Conservation (phyloP, 1,140 invertebrate genomes). For the Tetranychus cinnabarinus region DNA sequence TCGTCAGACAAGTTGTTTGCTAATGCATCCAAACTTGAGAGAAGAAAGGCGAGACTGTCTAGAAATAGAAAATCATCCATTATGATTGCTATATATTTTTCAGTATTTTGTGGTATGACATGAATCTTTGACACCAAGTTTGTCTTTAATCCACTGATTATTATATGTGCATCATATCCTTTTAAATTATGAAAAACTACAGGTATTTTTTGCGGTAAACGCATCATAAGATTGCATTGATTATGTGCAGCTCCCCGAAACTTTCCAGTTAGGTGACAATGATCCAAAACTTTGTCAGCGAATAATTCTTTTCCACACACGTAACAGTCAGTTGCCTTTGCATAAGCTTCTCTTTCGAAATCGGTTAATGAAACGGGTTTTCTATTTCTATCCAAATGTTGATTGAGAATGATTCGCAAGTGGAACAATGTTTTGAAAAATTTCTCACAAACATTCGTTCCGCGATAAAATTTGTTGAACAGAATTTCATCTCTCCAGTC, state of each 20-base stretch:
- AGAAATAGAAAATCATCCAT: background rate
- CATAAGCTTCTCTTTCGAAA: no score
- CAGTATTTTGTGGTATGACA: background rate
- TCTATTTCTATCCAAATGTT: background rate
- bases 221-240: background rate
- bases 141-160: background rate
- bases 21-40: background rate
- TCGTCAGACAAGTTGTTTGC: background rate
- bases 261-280: background rate
- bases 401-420: background rate
- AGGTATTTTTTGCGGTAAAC: background rate
- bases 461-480: background rate
- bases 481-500: background rate
- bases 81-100: background rate
- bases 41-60: background rate
- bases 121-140: background rate
- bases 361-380: background rate
- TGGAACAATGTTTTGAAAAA: background rate
- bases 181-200: background rate
- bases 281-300: background rate
- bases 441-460: background rate
- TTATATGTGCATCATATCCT: background rate
- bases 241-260: background rate
- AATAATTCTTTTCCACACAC: background rate
- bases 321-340: background rate